A percentile compares a stretch with the other conserved stretches of the same genome.
Evolutionary conservation across 1,140 invertebrate species (phyloP).

Genomic region (Mya arenaria): DNA sequence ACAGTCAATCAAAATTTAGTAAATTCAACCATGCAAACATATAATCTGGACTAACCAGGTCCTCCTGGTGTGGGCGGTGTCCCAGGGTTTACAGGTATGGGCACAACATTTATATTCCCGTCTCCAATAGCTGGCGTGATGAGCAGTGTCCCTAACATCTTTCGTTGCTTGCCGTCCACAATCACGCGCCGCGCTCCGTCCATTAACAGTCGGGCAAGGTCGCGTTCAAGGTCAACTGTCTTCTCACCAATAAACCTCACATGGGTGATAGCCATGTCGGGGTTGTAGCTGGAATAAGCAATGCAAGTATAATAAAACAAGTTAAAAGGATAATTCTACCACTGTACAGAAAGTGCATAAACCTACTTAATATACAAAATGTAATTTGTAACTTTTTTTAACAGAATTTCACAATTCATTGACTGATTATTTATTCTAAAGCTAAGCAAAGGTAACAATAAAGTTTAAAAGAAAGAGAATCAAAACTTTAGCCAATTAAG

Average conservation of each 20-base stretch:
- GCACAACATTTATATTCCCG: slow-evolving; percentile 35
- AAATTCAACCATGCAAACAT: neutral
- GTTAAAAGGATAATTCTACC: too few species aligned
- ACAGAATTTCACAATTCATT: too few species aligned
- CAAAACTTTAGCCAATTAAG: too few species aligned
- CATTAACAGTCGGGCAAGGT: slow-evolving; percentile 32
- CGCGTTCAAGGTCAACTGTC: neutral
- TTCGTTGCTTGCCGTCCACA: slow-evolving; percentile 24
- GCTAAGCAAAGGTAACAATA: too few species aligned
- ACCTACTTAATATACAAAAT: too few species aligned
- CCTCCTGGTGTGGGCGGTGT: slow-evolving; percentile 16
- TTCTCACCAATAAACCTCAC: slow-evolving; percentile 33
- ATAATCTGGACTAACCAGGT: neutral
- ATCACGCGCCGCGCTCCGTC: slow-evolving; percentile 24
- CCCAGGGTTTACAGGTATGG: slow-evolving; percentile 40
- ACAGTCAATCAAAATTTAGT: too few species aligned
- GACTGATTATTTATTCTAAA: too few species aligned
- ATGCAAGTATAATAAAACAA: neutral
- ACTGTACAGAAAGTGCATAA: too few species aligned
- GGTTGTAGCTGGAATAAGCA: slow-evolving; percentile 24
- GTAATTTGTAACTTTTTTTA: too few species aligned
- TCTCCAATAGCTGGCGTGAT: slow-evolving; percentile 40
- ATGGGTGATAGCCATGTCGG: slow-evolving; percentile 40
- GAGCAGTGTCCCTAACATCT: slow-evolving; percentile 43
- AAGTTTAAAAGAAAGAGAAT: too few species aligned